phyloP scores from a whole-genome alignment of 2,113 vertebrate species.

The Tricholaema leucomelas region DNA sequence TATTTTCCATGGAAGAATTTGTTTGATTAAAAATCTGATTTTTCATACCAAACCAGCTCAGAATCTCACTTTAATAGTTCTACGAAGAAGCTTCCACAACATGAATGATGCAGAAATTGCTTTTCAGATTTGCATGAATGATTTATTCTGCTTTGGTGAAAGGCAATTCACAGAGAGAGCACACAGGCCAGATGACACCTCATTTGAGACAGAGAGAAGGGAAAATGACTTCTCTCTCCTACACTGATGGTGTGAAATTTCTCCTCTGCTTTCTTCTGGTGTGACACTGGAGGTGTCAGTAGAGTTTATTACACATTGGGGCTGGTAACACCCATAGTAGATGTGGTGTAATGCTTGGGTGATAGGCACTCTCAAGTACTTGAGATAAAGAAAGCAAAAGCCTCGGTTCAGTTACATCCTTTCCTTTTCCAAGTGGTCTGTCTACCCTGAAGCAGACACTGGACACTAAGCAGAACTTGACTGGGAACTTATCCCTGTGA shows the following conservation, averaged over 20 bases:
- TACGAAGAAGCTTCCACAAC: conserved; percentile 6
- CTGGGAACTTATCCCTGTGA: not conserved
- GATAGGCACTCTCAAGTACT: not conserved
- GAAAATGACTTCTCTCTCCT: not conserved
- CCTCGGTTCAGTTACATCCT: not conserved
- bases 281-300: not conserved
- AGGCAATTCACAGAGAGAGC: not conserved
- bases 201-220: not conserved
- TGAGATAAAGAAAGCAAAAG: not conserved
- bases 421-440: not conserved
- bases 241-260: not conserved
- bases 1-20: not conserved
- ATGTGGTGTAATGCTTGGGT: not conserved
- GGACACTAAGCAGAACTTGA: not conserved
- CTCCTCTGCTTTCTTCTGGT: not conserved
- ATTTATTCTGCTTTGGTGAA: conserved; percentile 43
- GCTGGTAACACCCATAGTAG: not conserved
- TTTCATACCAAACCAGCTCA: not conserved
- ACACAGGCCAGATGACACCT: not conserved
- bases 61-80: not conserved
- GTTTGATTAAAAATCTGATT: conserved; percentile 17
- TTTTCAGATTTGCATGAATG: conserved; percentile 45
- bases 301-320: accelerated
- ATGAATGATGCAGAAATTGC: conserved; percentile 46
- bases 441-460: not conserved